A percentile compares a stretch with the other conserved stretches of the same genome.
These are phyloP conservation scores for Enteromius paludinosus DNA, from an alignment of 2,797 vertebrate genomes.

Conservation along the genomic window DNA sequence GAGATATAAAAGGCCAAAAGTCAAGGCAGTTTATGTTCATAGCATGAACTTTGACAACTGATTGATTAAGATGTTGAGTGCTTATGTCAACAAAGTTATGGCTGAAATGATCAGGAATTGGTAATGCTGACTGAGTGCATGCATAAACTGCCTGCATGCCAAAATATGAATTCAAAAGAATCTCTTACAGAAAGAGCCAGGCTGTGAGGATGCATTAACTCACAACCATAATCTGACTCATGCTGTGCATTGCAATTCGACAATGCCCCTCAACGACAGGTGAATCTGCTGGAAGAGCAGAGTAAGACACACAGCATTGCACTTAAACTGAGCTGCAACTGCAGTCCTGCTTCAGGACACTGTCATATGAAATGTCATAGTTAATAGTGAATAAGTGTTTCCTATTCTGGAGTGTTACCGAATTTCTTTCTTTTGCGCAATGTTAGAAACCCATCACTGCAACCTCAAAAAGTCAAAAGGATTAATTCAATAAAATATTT, in stretches of 20 bases:
- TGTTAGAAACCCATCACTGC: no score
- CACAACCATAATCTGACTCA: constrained; percentile 7
- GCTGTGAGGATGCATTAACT: constrained; percentile 12
- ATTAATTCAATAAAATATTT: neutral
- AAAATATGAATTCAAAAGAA: constrained; percentile 7
- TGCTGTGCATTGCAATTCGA: constrained; percentile 1
- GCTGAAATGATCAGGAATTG: neutral
- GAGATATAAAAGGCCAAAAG: constrained; percentile 9
- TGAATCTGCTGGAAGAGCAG: constrained; percentile 2
- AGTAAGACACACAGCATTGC: neutral
- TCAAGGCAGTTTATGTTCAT: constrained; percentile 7
- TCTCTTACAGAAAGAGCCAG: neutral
- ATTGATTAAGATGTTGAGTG: constrained; percentile 5
- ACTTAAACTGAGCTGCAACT: neutral
- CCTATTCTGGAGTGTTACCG: no score
- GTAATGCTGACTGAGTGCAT: neutral
- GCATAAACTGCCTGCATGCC: neutral
- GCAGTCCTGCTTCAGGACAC: neutral
- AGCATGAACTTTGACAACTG: constrained; percentile 8
- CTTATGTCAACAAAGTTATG: constrained; percentile 7
- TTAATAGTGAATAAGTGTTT: no score
- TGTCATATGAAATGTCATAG: no score
- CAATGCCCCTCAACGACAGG: neutral
- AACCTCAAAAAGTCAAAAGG: neutral
- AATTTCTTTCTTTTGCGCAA: neutral